Evolutionary conservation across 2,113 vertebrate species (phyloP).

Genomic region (Syngnathus typhle): DNA sequence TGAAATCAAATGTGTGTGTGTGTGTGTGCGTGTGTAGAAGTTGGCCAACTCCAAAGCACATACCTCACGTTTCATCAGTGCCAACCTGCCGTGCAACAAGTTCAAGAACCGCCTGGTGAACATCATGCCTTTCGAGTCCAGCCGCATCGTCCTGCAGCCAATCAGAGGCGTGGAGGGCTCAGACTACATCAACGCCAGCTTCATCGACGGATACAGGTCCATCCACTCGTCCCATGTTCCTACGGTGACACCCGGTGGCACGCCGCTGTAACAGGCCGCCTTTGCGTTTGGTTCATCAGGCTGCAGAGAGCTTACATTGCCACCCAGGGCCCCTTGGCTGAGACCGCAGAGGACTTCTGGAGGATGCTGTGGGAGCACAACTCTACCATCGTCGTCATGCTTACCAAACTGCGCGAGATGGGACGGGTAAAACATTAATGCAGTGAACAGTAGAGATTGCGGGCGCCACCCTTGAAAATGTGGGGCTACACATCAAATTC

Average conservation of each 20-base stretch:
- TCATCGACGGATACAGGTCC: slow-evolving; percentile 92
- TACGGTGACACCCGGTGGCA: slow-evolving; percentile 24
- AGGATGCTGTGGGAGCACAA: slow-evolving; percentile 98
- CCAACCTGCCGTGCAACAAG: slow-evolving; percentile 95
- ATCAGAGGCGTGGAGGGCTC: slow-evolving; percentile 94
- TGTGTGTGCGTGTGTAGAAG: slow-evolving; percentile 64
- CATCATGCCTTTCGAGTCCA: slow-evolving; percentile 93
- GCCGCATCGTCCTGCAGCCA: slow-evolving; percentile 88
- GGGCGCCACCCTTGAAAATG: too few relatives aligned
- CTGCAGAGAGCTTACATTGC: slow-evolving; percentile 96
- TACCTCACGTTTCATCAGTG: slow-evolving; percentile 92
- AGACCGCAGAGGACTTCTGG: slow-evolving; percentile 98
- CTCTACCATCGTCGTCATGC: slow-evolving; percentile 96
- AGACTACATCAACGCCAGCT: slow-evolving; percentile 96
- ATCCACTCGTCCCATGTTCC: slow-evolving; percentile 2
- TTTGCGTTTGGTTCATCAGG: slow-evolving; percentile 58
- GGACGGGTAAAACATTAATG: slow-evolving; percentile 75
- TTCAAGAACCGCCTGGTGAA: slow-evolving; percentile 97
- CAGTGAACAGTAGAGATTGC: neutral
- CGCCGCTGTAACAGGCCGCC: neutral
- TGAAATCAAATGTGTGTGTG: neutral
- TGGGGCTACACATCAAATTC: too few relatives aligned
- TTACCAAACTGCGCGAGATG: slow-evolving; percentile 94
- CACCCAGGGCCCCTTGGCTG: slow-evolving; percentile 87
- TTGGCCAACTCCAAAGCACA: slow-evolving; percentile 90